These are phyloP conservation scores for Danio jaintianensis DNA, from an alignment of 2,797 vertebrate genomes.

Conservation along the genomic window DNA sequence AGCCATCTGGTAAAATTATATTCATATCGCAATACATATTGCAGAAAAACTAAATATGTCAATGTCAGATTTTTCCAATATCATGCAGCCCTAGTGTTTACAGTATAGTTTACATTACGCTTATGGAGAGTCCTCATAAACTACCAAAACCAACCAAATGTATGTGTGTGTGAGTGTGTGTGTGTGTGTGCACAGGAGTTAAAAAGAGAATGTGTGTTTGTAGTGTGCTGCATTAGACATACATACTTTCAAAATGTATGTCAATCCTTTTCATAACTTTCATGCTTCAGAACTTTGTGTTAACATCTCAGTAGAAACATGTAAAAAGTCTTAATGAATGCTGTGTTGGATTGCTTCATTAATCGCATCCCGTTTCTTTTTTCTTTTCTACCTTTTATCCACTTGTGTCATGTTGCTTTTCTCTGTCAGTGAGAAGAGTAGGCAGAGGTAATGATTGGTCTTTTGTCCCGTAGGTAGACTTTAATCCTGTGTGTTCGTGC, in stretches of 20 bases:
- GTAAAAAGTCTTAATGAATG: constrained; percentile 17
- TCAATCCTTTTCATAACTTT: constrained; percentile 37
- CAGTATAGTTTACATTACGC: no score
- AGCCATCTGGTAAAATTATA: no score
- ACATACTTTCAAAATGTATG: constrained; percentile 43
- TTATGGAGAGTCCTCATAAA: no score
- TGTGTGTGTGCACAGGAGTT: background rate
- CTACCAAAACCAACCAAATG: no score
- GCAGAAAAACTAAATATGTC: no score
- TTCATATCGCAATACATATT: no score
- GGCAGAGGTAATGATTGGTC: constrained; percentile 58
- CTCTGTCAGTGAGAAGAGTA: constrained; percentile 65
- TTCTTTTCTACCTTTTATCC: constrained; percentile 55
- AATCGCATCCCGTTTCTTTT: constrained; percentile 53
- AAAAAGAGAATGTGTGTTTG: background rate
- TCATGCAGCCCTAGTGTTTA: no score
- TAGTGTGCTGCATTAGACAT: constrained; percentile 8
- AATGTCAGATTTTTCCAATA: no score
- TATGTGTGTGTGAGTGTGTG: constrained; percentile 12
- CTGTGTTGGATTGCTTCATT: constrained; percentile 41
- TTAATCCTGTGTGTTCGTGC: constrained; percentile 46
- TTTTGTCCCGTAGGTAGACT: constrained; percentile 29
- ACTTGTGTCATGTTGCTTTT: constrained; percentile 59
- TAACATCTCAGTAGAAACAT: constrained; percentile 25
- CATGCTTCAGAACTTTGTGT: constrained; percentile 26